Conservation (phyloP, 2,888 invertebrate species). For the Eupithecia abbreviata region DNA sequence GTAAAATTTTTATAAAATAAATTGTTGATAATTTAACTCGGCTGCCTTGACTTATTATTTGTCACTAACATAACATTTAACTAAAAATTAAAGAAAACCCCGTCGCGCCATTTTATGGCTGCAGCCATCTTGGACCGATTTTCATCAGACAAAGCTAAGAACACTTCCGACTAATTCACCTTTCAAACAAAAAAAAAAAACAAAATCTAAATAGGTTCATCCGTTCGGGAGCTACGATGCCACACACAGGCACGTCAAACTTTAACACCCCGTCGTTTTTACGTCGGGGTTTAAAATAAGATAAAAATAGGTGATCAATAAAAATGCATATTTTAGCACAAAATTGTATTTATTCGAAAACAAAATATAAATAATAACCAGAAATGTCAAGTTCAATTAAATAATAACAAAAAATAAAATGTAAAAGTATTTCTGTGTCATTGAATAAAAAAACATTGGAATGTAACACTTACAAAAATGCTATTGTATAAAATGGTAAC, state of each 20-base stretch:
- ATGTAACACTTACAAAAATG: constrained; percentile 42
- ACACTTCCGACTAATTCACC: too few relatives aligned
- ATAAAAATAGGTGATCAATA: not conserved
- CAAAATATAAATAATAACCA: constrained; percentile 37
- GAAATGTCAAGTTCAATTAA: constrained; percentile 36
- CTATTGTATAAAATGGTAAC: constrained; percentile 35
- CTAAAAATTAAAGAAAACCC: too few relatives aligned
- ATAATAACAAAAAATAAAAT: constrained; percentile 40
- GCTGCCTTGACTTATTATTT: not conserved
- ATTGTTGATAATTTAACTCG: not conserved
- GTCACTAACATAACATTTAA: too few relatives aligned
- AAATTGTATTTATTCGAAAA: constrained; percentile 39
- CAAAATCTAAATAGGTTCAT: too few relatives aligned
- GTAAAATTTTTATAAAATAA: not conserved
- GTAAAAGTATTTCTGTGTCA: constrained; percentile 23
- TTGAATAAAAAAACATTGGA: constrained; percentile 40
- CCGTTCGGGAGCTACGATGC: too few relatives aligned
- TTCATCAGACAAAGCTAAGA: too few relatives aligned
- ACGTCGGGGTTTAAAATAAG: too few relatives aligned
- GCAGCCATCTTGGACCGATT: too few relatives aligned
- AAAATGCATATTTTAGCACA: constrained; percentile 30
- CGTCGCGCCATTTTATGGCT: too few relatives aligned
- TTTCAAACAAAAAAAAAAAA: too few relatives aligned
- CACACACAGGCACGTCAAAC: too few relatives aligned
- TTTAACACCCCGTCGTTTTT: too few relatives aligned